A percentile compares a stretch with the other conserved stretches of the same genome.
Conservation (phyloP, 2,888 invertebrate species). For the Sclerodermus sp. region DNA sequence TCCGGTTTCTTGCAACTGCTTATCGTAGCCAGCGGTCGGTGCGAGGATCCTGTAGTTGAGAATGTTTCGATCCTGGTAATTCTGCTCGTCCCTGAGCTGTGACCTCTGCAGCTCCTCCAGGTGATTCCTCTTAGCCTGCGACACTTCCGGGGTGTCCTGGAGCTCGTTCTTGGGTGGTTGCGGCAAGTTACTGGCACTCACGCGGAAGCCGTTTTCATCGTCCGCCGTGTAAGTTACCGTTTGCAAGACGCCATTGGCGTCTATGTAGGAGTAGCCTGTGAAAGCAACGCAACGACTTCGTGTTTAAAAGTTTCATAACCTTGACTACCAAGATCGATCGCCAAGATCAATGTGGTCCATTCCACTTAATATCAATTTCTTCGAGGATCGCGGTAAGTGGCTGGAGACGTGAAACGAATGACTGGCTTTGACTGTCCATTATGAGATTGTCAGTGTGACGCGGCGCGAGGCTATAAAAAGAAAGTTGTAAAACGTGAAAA, state of each 20-base stretch:
- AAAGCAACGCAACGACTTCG: not conserved
- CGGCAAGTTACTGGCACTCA: conserved; percentile 65
- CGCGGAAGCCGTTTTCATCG: conserved; percentile 65
- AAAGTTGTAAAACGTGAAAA: no score
- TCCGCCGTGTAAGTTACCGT: conserved; percentile 68
- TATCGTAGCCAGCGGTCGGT: conserved; percentile 18
- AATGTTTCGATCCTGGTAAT: conserved; percentile 23
- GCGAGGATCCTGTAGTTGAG: conserved; percentile 31
- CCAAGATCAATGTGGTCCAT: no score
- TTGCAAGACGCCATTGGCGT: conserved; percentile 67
- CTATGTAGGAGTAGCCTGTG: conserved; percentile 68
- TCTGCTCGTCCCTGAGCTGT: conserved; percentile 13
- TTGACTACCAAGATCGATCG: no score
- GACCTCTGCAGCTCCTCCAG: conserved; percentile 38
- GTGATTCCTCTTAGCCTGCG: conserved; percentile 56
- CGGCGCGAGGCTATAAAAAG: no score
- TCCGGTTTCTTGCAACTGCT: conserved; percentile 12
- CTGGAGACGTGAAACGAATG: no score
- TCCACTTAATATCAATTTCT: no score
- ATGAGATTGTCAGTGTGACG: no score
- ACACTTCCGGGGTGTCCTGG: conserved; percentile 59
- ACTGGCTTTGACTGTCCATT: no score
- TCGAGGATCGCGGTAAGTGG: no score
- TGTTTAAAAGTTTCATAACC: no score
- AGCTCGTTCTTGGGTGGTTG: conserved; percentile 38